Percentiles rank a stretch among this genome's conserved stretches.
Evolutionary conservation across 2,888 invertebrate genomes (phyloP).

Genomic region (Euzetes globulus): DNA sequence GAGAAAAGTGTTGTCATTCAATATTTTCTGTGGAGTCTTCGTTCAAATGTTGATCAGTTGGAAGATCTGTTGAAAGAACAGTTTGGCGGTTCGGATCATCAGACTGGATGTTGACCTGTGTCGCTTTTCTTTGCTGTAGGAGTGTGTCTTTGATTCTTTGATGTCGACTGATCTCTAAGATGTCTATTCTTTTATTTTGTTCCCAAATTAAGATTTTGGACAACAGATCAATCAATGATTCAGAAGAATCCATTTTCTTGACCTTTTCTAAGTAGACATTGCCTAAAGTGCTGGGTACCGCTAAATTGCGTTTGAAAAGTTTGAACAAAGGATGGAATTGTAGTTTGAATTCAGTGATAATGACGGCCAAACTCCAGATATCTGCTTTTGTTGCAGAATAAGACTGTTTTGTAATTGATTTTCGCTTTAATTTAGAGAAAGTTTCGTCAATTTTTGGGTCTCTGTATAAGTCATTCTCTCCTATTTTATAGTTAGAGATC

Average conservation of each 20-base stretch:
- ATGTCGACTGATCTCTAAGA: background rate
- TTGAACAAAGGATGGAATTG: background rate
- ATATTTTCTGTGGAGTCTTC: too few relatives aligned
- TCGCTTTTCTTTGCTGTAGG: too few relatives aligned
- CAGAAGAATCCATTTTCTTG: background rate
- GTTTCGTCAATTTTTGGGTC: background rate
- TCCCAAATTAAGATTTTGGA: background rate
- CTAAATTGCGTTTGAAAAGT: background rate
- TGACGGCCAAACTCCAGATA: background rate
- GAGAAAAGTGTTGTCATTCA: too few relatives aligned
- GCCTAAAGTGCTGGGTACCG: background rate
- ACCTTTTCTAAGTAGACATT: background rate
- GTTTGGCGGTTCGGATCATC: too few relatives aligned
- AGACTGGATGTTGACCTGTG: too few relatives aligned
- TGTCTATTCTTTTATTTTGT: background rate
- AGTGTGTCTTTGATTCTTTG: too few relatives aligned
- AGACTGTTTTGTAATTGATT: background rate
- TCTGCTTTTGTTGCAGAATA: background rate
- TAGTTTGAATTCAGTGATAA: background rate
- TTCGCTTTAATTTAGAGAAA: background rate
- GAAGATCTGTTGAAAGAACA: too few relatives aligned
- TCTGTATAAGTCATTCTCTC: background rate
- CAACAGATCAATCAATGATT: background rate
- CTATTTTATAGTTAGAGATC: background rate
- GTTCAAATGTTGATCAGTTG: too few relatives aligned